Base-by-base conservation (phyloP, 1,140 invertebrate species). In the Zaprionus gabonicus region DNA sequence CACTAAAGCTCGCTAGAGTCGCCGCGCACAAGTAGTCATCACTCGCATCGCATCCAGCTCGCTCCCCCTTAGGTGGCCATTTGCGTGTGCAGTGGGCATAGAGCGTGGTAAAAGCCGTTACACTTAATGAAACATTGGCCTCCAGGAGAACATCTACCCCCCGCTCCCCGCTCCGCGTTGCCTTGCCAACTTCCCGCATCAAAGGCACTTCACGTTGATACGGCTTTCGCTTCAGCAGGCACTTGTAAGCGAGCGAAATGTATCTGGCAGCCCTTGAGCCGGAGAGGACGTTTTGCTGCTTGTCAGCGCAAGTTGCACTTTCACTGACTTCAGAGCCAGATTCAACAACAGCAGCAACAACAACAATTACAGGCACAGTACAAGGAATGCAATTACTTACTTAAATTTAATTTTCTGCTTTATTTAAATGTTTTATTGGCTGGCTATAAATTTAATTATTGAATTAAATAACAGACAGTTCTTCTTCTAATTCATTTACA, bases 91-190 rank as follows among this genome's bases (percentile, higher is more conserved):
- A 71, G 27, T 65, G 74, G 25, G 60, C 76, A 66, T 62, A 63
- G 44, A 68, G 75, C 55, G 62, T 62, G 66, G 60, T 59, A 70
- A 70, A 74, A 59, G 67, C 58, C 38, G 63, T 65, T 63, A 73
- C 84, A 80, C 84, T 88, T 78, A 80, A 90, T 76, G 76, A 88
- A 81, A 74, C 84, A 84, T 90, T 88, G 84, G 75, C 81, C 85
- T 81, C 79, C 53, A 81, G 66, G 75, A 68, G 55, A 71, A 82
- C 62, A 74, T 41, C 44, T n/a, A 49, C 31, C 62, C 58, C 46
- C 55, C 27, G 41, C 20, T 20, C 44, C 27, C 2, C n/a, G 41
- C 17, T 3, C 17, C 46, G 20, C 57, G 27, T 7, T 56, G 9
- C 15, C 31, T 20, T 9, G 36, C 12, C 41, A 44, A 17, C 41